Evolutionary conservation across 1,140 invertebrate genomes (phyloP).

Genomic region (Leptopilina boulardi): DNA sequence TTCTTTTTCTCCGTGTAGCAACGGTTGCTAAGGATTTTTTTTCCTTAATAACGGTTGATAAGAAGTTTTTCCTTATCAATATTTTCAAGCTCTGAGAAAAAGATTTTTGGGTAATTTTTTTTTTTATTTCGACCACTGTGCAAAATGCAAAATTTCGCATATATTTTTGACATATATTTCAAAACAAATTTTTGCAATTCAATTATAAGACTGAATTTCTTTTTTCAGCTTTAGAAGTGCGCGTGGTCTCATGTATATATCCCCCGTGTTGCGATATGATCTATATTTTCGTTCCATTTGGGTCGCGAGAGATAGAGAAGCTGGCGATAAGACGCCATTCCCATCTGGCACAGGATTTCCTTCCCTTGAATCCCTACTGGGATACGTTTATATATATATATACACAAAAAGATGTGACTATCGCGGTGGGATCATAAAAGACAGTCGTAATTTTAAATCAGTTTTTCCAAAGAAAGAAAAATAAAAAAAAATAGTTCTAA

Average conservation of each 20-base stretch:
- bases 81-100: too few species aligned
- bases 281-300: constrained; percentile 36
- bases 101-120: too few species aligned
- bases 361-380: not conserved
- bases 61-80: too few species aligned
- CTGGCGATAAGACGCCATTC: constrained; percentile 44
- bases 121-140: too few species aligned
- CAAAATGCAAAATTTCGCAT: too few species aligned
- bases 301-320: constrained; percentile 39
- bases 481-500: too few species aligned
- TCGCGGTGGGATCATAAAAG: not conserved
- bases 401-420: constrained; percentile 13
- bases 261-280: constrained; percentile 7
- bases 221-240: not conserved
- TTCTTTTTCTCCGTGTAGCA: too few species aligned
- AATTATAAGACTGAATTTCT: not conserved
- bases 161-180: too few species aligned
- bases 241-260: not conserved
- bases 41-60: too few species aligned
- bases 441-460: constrained; percentile 27
- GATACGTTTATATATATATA: too few species aligned
- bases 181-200: not conserved
- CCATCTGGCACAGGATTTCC: constrained; percentile 46
- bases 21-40: too few species aligned
- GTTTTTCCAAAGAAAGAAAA: constrained; percentile 1